Conservation (phyloP, 2,797 vertebrate genomes). For the Periparus ater region DNA sequence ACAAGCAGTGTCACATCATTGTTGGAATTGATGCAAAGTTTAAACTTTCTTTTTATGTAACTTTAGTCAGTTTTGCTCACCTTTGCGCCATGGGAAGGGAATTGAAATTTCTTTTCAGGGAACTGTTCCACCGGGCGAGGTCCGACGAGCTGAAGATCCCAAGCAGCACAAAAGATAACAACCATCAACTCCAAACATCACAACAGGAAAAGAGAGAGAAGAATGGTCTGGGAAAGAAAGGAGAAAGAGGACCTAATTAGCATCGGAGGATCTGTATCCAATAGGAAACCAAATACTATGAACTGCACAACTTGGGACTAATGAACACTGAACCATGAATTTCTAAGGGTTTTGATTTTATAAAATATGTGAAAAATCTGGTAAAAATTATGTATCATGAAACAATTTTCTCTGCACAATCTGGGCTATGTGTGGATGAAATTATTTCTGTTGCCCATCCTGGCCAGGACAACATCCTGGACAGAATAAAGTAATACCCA, state of each 20-base stretch:
- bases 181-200: not conserved
- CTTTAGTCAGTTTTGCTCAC: not conserved
- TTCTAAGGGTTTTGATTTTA: not conserved
- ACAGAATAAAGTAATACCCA: not conserved
- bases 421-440: not conserved
- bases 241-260: not conserved
- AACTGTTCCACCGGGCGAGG: not conserved
- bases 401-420: not conserved
- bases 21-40: not conserved
- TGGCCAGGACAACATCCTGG: not conserved
- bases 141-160: not conserved
- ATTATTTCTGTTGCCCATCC: not conserved
- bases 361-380: not conserved
- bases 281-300: not conserved
- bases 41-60: not conserved
- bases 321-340: not conserved
- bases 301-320: not conserved
- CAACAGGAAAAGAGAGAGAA: not conserved
- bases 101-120: not conserved
- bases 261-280: rapidly evolving
- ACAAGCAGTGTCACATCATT: not conserved
- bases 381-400: not conserved
- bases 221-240: not conserved
- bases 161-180: not conserved
- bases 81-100: rapidly evolving